A percentile compares a stretch with the other conserved stretches of the same genome.
Evolutionary conservation across 2,888 invertebrate genomes (phyloP).

Genomic region (Ramazzottius varieornatus): DNA sequence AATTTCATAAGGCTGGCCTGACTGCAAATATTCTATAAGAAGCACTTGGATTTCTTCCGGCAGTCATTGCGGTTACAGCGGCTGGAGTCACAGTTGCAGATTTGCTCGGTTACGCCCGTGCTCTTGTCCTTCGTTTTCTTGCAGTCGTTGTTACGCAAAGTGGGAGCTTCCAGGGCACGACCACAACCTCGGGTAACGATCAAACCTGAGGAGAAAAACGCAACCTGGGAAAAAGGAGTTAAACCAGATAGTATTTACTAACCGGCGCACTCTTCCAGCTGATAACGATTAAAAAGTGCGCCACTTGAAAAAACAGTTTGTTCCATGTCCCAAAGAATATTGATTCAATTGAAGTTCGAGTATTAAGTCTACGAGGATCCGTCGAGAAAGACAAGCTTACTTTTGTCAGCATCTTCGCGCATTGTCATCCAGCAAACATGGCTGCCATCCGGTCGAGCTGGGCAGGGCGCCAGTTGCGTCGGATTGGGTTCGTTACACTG

Average conservation of each 20-base stretch:
- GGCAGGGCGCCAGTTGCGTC: not conserved
- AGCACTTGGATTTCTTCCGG: not conserved
- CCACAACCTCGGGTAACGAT: not conserved
- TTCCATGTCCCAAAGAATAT: not conserved
- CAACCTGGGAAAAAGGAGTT: not conserved
- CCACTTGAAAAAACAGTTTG: not conserved
- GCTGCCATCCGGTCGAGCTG: not conserved
- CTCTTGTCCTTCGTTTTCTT: not conserved
- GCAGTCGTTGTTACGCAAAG: not conserved
- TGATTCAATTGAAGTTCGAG: too few relatives aligned
- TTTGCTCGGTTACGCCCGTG: not conserved
- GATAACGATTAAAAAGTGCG: not conserved
- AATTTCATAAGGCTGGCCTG: too few relatives aligned
- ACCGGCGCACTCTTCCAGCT: not conserved
- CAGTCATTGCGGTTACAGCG: not conserved
- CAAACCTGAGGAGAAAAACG: not conserved
- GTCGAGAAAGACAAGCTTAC: not conserved
- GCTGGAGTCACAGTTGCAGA: not conserved
- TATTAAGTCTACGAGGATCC: too few relatives aligned
- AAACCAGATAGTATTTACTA: not conserved
- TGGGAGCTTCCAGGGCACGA: not conserved
- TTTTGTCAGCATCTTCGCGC: not conserved
- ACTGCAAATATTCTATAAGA: too few relatives aligned
- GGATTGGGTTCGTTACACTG: not conserved
- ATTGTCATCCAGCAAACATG: constrained; percentile 1